Percentiles rank a stretch among this genome's conserved stretches.
Conservation (phyloP, 1,140 invertebrate species). For the Drosophila leontia region DNA sequence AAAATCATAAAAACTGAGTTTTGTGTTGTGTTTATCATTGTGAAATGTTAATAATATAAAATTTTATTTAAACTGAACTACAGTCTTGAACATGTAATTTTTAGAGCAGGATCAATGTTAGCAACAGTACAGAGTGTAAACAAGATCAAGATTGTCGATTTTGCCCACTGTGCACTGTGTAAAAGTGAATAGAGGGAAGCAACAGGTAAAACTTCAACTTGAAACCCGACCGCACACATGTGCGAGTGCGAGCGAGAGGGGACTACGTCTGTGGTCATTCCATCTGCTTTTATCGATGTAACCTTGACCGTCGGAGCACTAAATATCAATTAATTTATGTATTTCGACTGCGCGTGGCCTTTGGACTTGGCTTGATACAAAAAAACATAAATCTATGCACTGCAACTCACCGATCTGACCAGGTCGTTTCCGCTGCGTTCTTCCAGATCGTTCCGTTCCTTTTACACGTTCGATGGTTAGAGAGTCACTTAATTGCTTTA, state of each 20-base stretch:
- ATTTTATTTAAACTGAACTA: no score
- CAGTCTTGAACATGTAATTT: not conserved
- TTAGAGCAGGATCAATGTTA: not conserved
- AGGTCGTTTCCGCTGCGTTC: conserved; percentile 12
- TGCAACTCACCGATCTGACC: conserved; percentile 25
- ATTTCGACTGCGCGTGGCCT: conserved; percentile 31
- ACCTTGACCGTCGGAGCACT: conserved; percentile 73
- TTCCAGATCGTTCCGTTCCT: conserved; percentile 18
- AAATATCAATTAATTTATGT: conserved; percentile 48
- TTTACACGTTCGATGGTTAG: conserved; percentile 25
- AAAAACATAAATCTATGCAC: not conserved
- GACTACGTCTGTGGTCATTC: conserved; percentile 18
- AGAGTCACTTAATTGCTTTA: conserved; percentile 35
- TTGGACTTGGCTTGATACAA: conserved; percentile 12
- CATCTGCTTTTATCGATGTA: conserved; percentile 61
- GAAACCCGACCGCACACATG: conserved; percentile 46
- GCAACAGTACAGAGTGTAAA: not conserved
- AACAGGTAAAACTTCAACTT: conserved; percentile 74
- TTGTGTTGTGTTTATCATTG: no score
- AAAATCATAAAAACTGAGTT: no score
- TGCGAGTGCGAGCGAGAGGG: conserved; percentile 10
- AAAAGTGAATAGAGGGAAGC: conserved; percentile 40
- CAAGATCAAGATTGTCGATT: not conserved
- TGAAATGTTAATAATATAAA: no score
- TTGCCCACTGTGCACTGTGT: conserved; percentile 8